Base-by-base conservation (phyloP, 1,140 invertebrate genomes). In the Anastrepha ludens region DNA sequence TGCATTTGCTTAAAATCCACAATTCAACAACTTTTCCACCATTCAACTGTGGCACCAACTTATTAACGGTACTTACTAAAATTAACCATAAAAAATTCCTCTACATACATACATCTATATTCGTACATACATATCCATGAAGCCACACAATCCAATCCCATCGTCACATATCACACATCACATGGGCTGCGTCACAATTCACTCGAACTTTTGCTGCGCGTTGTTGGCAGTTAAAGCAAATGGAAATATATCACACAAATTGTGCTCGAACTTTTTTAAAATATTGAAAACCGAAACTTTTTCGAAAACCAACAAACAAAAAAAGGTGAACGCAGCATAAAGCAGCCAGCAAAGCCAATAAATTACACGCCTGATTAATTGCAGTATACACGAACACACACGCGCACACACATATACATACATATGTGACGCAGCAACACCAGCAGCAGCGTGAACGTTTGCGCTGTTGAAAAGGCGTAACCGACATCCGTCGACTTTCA, bases 351-450 rank as follows among this genome's bases (percentile, higher is more conserved):
- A 74, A 74, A 74, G 67, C 39, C 67, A 74, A 74, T 74, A 74
- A 74, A 44, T 74, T 74, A 74, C 67, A 74, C 67, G 13, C 67
- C 47, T 74, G 67, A 74, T 74, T 74, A 74, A 74, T 74, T 74
- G 39, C 67, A 74, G 39, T 44, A 74, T 74, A 74, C 67, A 11
- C 6, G 7, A 13, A 47, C 17, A 74, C 41, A 44, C 44, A 41
- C 39, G 41, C 39, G 2, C 55, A 58, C 13, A 58, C 7, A 58
- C 2, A 58, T 13, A 58, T 58, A 58, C 55, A 58, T 58, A 58
- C 55, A 58, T 58, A 58, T 62, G 60, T n/a, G 15, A 17, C 1
- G 60, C 9, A 11, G 17, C 1, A 70, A 29, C 20, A n/a, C 5
- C 67, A 44, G 67, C 65, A 67, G 13, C 65, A 67, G 65, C 65